Base-by-base conservation (phyloP, 2,797 vertebrate genomes). In the Catamblyrhynchus diadema region DNA sequence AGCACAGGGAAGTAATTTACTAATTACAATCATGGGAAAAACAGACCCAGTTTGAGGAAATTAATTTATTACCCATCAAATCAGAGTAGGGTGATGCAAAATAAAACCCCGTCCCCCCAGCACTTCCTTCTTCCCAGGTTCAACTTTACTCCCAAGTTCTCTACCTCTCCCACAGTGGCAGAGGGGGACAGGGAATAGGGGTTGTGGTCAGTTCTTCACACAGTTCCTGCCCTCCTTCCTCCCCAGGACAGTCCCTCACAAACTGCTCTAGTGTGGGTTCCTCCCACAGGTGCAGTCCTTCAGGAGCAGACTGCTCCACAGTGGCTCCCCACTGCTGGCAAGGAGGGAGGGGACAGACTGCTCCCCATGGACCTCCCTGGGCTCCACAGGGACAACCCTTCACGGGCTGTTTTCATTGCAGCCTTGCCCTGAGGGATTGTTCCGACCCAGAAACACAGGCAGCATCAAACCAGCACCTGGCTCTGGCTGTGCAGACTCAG, bases 111-210 rank as follows among this genome's bases (percentile, higher is more conserved):
- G 45, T 27, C 11, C 21, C 27, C 32, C 2, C 30, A 51, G 12
- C 10, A 24, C 5, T 57, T 37, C 28, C 25, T 66, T 50, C 35
- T 20, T 48, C 12, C 39, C 15, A 30, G 15, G 24, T 42, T 77
- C 35, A 53, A 14, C 15, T 54, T 33, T 14, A 48, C 6, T 30
- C 32, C 47, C 6, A 21, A 37, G 7, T 33, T 72, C 35, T 54
- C 27, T 2, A 33, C 41, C 16, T 60, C 10, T 8, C 10, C 3
- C 2, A 0, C 3, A 37, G 23, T 1, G 1, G 57, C 35, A 30
- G 35, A 54, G 8, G 5, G 7, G 30, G 7, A 24, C 21, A 42
- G 11, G 32, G 39, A 71, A 37, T 23, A 15, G 14, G 4, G 8
- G 25, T 2, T 86, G 22, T 2, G 30, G 15, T 57, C 20, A 62